phyloP scores from a whole-genome alignment of 2,888 invertebrate species.

The Oasisia sp. region DNA sequence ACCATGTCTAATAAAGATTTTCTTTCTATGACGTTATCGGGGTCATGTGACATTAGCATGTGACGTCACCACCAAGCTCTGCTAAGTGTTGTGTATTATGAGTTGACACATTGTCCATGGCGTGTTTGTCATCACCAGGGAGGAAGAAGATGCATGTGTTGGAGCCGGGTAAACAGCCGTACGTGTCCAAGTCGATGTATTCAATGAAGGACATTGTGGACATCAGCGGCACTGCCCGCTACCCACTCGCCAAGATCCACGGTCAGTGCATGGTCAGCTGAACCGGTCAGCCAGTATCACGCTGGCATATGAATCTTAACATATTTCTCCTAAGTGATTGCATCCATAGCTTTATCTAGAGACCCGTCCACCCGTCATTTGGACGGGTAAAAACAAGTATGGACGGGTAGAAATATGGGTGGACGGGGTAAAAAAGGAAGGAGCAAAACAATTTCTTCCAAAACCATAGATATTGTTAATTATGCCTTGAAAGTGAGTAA shows the following conservation, averaged over 20 bases:
- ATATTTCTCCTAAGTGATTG: too few relatives aligned
- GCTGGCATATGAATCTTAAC: too few relatives aligned
- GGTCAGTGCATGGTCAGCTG: constrained; percentile 49
- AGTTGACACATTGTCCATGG: neutral
- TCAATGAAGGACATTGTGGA: constrained; percentile 39
- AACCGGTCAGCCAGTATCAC: neutral
- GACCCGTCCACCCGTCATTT: too few relatives aligned
- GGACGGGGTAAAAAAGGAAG: too few relatives aligned
- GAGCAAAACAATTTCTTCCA: too few relatives aligned
- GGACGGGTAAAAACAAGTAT: too few relatives aligned
- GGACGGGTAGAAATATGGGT: too few relatives aligned
- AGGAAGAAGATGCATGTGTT: constrained; percentile 37
- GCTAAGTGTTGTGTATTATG: neutral
- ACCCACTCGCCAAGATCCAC: constrained; percentile 62
- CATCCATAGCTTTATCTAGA: too few relatives aligned
- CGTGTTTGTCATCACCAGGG: constrained; percentile 28
- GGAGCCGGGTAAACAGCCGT: constrained; percentile 44
- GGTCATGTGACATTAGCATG: too few relatives aligned
- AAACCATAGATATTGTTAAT: too few relatives aligned
- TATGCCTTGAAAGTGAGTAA: too few relatives aligned
- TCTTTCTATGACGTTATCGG: neutral
- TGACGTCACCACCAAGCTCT: neutral
- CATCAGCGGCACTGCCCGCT: constrained; percentile 49
- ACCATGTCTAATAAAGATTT: neutral
- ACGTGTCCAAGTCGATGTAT: constrained; percentile 46